Evolutionary conservation across 2,113 vertebrate genomes (phyloP).

Genomic region (Pantherophis guttatus): DNA sequence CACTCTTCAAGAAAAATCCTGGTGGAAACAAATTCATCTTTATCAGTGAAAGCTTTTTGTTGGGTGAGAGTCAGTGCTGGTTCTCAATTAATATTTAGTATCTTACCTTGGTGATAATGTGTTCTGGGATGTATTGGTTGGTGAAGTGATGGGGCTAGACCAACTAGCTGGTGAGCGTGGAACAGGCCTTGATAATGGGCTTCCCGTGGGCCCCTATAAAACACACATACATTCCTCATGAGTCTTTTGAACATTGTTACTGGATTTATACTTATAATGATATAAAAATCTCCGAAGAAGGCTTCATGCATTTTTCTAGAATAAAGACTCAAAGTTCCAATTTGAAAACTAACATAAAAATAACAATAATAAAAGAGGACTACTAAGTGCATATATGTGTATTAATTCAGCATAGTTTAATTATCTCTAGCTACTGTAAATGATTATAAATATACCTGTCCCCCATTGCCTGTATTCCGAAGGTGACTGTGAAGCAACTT

Average conservation of each 20-base stretch:
- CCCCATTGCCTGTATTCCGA: constrained; percentile 86
- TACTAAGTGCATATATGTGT: background rate
- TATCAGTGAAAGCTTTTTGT: background rate
- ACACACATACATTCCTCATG: background rate
- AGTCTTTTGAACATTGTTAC: background rate
- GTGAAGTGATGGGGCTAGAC: constrained; percentile 93
- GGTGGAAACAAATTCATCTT: background rate
- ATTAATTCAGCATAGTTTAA: background rate
- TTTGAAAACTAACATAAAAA: background rate
- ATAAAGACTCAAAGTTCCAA: background rate
- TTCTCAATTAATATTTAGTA: background rate
- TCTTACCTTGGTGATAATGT: constrained; percentile 90
- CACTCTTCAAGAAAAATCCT: background rate
- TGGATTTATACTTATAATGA: background rate
- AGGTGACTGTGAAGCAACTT: constrained; percentile 95
- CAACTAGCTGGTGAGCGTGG: constrained; percentile 90
- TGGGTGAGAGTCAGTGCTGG: background rate
- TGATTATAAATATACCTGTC: constrained; percentile 75
- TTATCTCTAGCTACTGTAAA: background rate
- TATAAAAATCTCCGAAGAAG: background rate
- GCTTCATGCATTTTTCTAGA: background rate
- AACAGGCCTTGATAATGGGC: constrained; percentile 87
- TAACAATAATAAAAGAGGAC: background rate
- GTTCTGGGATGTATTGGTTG: constrained; percentile 91
- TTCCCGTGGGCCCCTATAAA: constrained; percentile 83